Evolutionary conservation across 2,113 vertebrate species (phyloP).

Genomic region (Neodon shergylaensis): DNA sequence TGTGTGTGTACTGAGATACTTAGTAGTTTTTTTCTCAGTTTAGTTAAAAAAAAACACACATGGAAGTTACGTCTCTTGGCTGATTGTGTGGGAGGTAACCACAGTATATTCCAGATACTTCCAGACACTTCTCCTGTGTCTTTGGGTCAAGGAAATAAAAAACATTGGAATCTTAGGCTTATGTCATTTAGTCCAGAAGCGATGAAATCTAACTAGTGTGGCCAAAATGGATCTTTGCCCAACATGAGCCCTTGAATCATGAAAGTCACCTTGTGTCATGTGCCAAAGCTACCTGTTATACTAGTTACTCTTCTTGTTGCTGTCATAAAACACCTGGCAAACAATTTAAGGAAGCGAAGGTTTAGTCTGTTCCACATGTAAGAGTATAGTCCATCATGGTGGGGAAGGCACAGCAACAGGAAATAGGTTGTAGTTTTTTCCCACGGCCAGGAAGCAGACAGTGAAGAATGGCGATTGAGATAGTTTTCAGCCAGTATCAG

Average conservation of each 20-base stretch:
- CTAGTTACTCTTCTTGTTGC: not conserved
- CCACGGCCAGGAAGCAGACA: not conserved
- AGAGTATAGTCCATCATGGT: not conserved
- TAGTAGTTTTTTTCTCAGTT: not conserved
- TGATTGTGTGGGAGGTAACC: not conserved
- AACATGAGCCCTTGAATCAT: not conserved
- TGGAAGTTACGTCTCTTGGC: not conserved
- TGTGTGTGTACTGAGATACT: not conserved
- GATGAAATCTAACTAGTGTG: not conserved
- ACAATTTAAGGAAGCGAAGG: not conserved
- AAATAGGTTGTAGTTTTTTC: not conserved
- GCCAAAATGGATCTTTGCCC: not conserved
- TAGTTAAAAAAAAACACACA: not conserved
- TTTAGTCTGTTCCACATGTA: not conserved
- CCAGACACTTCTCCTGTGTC: not conserved
- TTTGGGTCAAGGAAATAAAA: not conserved
- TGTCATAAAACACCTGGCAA: not conserved
- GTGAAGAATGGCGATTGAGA: not conserved
- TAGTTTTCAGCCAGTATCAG: not conserved
- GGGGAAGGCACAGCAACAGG: not conserved
- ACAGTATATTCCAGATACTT: not conserved
- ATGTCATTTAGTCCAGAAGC: not conserved
- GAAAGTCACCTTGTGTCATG: not conserved
- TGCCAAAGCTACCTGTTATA: not conserved
- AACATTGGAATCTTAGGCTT: not conserved